Evolutionary conservation across 1,140 invertebrate species (phyloP), one percentile per base, ranked within the genome.

Genomic region (Euschistus heros): DNA sequence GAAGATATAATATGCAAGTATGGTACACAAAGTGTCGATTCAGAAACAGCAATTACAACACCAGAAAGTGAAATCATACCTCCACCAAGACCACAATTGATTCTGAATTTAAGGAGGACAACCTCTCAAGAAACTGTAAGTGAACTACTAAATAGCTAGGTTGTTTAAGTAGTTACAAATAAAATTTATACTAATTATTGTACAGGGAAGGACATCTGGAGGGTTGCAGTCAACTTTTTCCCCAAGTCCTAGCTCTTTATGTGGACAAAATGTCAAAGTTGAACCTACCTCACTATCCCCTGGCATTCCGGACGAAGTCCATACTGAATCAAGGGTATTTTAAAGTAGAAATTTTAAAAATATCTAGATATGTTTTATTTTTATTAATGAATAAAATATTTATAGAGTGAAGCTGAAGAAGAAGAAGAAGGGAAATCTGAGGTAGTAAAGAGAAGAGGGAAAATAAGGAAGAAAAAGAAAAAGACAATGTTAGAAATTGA

Each of bases 51-150:
- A 20, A 50, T 15, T 14, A 26, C 55, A 50, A 44, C 27, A 5
- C 55, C 57, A 30, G 26, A 30, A 30, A n/a, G 7, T 15, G 30
- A n/a, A n/a, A 20, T 22, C 13, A n/a, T 33, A 33, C 64, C 55
- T 61, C 64, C 54, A 27, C 42, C 55, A n/a, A 17, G 64, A 27
- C 55, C 64, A 24, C 30, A 60, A 18, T 61, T 66, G 30, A 57
- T 66, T 4, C 30, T 66, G 20, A 57, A 66, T 61, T 42, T 66
- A n/a, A 60, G 54, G 26, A 44, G 64, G 17, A 50, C 64, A 24
- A 46, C 57, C 2, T 66, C 64, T 24, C 64, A 66, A 44, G 64
- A 66, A 47, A 66, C 64, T 17, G 33, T 66, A 33, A 61, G 64
- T 42, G 50, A 17, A 57, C n/a, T 50, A 50, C 5, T 50, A 2